Base-by-base conservation (phyloP, 1,140 invertebrate genomes). In the Episyrphus balteatus region DNA sequence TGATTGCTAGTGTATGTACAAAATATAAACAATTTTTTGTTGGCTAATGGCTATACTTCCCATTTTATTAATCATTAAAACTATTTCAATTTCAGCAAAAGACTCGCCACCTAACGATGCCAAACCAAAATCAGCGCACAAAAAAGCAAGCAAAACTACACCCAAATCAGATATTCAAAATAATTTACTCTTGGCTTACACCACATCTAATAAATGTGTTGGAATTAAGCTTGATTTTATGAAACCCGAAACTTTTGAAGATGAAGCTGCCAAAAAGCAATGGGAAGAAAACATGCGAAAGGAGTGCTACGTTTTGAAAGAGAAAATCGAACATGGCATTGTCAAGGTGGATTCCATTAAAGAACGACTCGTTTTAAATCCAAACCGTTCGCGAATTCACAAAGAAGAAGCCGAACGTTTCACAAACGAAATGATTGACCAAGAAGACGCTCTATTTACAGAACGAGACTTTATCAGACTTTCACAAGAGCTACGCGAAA, bases 401-500 rank as follows among this genome's bases (percentile, higher is more conserved):
- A 62, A 62, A 19, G 53, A 55, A 36, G 59, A 61, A 40, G 59
- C 59, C 0, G 51, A 51, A 12, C 55, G 59, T 6, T 61, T 61
- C 18, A 59, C 61, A 12, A 51, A 61, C 18, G 59, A 61, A 26
- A 42, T 65, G 1, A 61, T 65, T 8, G 59, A 65, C 18, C 62
- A 65, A 11, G 62, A 65, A 36, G 59, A 65, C 44, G 58, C 55
- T 1, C 43, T 65, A 1, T 61, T 65, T 6, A 56, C 58, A 50
- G 62, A 65, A 17, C 77, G 78, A 38, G 80, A 82, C 53, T 67
- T 91, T 1, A 72, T 86, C 34, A 78, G 84, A 54, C 68, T 85
- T 50, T 85, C 88, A 52, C 73, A 79, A 30, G 79, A 82, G 58
- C 82, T 92, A 30, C 86, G 84, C 56, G 75, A 77, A 1, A 78